A percentile compares a stretch with the other conserved stretches of the same genome.
phyloP scores from a whole-genome alignment of 2,113 vertebrate genomes.

The Cyanistes caeruleus region DNA sequence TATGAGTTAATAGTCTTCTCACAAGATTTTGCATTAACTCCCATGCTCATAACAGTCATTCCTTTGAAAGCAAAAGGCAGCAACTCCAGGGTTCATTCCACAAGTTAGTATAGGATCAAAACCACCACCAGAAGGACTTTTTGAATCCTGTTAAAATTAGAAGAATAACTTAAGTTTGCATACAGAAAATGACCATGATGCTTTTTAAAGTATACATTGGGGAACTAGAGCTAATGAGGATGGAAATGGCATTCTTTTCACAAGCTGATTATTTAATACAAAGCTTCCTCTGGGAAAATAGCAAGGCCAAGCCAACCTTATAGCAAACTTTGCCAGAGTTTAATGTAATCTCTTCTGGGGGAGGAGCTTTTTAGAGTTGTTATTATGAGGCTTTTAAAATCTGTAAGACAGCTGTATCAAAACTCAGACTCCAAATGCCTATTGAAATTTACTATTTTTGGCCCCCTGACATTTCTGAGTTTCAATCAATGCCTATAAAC shows the following conservation, averaged over 20 bases:
- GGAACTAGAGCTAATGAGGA: neutral
- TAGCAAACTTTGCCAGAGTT: neutral
- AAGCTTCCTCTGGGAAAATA: neutral
- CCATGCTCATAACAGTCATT: neutral
- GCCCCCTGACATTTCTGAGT: neutral
- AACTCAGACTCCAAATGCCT: neutral
- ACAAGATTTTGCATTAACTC: neutral
- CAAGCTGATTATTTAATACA: neutral
- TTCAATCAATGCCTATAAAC: neutral
- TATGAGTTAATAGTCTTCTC: neutral
- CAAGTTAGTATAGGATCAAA: neutral
- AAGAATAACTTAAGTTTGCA: neutral
- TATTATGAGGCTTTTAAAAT: neutral
- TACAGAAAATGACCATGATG: neutral
- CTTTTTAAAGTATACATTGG: neutral
- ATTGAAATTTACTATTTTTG: neutral
- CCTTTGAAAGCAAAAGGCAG: neutral
- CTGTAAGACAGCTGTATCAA: neutral
- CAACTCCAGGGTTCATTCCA: neutral
- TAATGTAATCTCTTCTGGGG: neutral
- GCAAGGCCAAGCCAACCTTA: neutral
- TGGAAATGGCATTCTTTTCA: neutral
- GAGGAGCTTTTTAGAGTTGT: fast-evolving
- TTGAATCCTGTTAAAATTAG: neutral
- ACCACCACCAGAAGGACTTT: neutral